Base-by-base conservation (phyloP, 2,113 vertebrate species). In the Bubo blakistoni region DNA sequence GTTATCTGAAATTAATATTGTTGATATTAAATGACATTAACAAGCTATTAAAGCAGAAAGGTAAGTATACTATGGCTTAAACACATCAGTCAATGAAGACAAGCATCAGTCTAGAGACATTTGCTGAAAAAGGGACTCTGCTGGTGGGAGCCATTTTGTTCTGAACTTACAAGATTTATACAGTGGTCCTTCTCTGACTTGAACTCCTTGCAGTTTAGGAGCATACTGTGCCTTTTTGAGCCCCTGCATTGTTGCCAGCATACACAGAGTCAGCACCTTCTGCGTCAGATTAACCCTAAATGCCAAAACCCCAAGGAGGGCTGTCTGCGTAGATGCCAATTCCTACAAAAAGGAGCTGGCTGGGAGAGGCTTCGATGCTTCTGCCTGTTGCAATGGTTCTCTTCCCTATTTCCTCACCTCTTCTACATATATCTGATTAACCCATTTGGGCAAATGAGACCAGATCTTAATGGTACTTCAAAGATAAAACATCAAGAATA, bases 101-200 rank as follows among this genome's bases (percentile, higher is more conserved):
- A 52, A 59, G 54, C 30, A 6, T 11, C 47, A 57, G 77, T 51
- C 65, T 38, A 36, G 25, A 66, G 27, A 74, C 0, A 0, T 34
- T 22, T 47, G 34, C 30, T 74, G 59, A 58, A 81, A 59, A 4
- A 65, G 30, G 49, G 29, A 12, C 44, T 58, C 25, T 44, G 55
- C 19, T 63, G n/a, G 40, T 36, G 15, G 55, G n/a, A 70, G 16
- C 34, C 32, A 11, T 63, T 71, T 90, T 42, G 24, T 25, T 72
- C 66, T 9, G n/a, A 61, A 79, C 36, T 5, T 36, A 63, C 47
- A 59, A 12, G 3, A 14, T 44, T 40, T 15, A 63, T 26, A 16
- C 8, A 36, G 7, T 46, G 2, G 1, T 58, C 46, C 44, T 80
- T 10, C 58, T 49, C 46, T 30, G 18, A 61, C 0, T 1, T 34